Base-by-base conservation (phyloP, 2,888 invertebrate species). In the Lithophane ornitopus region DNA sequence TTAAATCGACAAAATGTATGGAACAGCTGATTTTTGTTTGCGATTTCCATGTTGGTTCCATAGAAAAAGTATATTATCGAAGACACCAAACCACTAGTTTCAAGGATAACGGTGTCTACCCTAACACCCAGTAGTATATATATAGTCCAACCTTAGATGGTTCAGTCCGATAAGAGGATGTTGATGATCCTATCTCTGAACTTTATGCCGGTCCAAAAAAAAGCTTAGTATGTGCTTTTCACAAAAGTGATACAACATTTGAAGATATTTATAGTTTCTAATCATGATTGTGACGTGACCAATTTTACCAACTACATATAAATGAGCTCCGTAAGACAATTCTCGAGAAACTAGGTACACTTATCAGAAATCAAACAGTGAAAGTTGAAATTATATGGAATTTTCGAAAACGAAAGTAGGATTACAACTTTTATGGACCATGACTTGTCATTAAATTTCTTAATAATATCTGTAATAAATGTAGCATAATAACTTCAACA, bases 341-440 rank as follows among this genome's bases (percentile, higher is more conserved):
- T 71, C n/a, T 68, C 54, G 14, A 71, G 66, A 59, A 56, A 71
- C 52, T 52, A 73, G 26, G n/a, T 59, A 26, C 39, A n/a, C 11
- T 78, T 41, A 56, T 41, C 22, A 12, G n/a, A 70, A 79, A 68
- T 52, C 41, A 49, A 56, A 67, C 14, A 65, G 68, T 54, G 81
- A 82, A 84, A 80, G 74, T 84, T 62, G 52, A 52, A 52, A 82
- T 69, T 52, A 52, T 19, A 34, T 28, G 46, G 9, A 46, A 62
- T 59, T 69, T 52, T 56, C 12, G 56, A 61, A 83, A 70, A 69
- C 26, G 74, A 74, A 82, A 80, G 74, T 72, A 11, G 46, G 4
- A 68, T 71, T 34, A 70, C 71, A 61, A 74, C 61, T 69, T 74
- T 80, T 61, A 74, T 56, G 26, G n/a, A 66, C 19, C 69, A 49